These are phyloP conservation scores for Agapostemon virescens DNA, from an alignment of 2,888 invertebrate species.

Conservation along the genomic window DNA sequence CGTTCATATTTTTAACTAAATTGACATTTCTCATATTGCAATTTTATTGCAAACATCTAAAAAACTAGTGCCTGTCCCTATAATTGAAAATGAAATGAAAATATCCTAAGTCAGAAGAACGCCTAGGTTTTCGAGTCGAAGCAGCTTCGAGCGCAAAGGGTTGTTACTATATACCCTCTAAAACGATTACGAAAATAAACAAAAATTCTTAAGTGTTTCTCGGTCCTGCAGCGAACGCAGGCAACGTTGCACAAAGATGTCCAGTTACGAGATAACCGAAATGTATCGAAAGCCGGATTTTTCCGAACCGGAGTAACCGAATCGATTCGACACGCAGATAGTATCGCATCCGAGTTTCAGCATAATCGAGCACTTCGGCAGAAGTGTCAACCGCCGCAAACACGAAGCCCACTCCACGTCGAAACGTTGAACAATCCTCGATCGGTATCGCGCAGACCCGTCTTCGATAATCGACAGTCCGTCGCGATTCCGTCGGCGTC, in stretches of 20 bases:
- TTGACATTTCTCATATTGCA: no score
- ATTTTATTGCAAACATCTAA: no score
- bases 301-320: not conserved
- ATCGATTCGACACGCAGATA: not conserved
- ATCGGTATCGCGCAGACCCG: slow-evolving; percentile 10
- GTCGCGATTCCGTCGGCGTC: slow-evolving; percentile 43
- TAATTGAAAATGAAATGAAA: no score
- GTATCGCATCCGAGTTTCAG: not conserved
- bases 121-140: no score
- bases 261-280: not conserved
- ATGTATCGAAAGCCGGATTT: not conserved
- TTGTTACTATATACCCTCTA: no score
- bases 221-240: not conserved
- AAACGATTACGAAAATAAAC: not conserved
- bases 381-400: not conserved
- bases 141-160: no score
- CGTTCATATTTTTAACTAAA: no score
- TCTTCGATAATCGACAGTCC: slow-evolving; percentile 43
- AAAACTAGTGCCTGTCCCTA: no score
- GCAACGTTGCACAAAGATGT: not conserved
- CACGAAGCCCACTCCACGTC: not conserved
- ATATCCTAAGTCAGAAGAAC: no score
- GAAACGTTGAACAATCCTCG: slow-evolving; percentile 30
- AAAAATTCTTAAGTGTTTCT: not conserved
- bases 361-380: not conserved